phyloP scores from a whole-genome alignment of 1,140 invertebrate species.

The Aphis gossypii region DNA sequence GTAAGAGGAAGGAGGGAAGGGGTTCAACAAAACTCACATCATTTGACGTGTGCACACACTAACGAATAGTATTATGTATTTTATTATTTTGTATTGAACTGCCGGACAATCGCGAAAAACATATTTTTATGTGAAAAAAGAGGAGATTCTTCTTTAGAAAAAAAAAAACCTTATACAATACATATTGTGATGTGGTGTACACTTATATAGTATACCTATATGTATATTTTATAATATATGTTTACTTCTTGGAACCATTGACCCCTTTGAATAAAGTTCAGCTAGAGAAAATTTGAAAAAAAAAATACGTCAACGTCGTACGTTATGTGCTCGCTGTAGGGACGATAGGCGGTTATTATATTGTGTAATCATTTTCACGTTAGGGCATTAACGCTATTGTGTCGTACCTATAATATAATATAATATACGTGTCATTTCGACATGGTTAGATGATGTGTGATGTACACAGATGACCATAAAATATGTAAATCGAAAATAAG shows the following conservation, averaged over 20 bases:
- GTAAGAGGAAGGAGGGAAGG: too few relatives aligned
- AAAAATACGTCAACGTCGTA: neutral
- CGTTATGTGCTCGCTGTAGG: too few relatives aligned
- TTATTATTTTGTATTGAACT: neutral
- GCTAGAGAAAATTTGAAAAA: neutral
- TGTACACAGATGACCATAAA: neutral
- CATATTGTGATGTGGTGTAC: too few relatives aligned
- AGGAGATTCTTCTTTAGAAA: neutral
- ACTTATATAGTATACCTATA: too few relatives aligned
- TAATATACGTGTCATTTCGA: neutral
- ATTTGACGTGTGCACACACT: neutral
- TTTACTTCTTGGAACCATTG: neutral
- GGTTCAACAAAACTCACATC: neutral
- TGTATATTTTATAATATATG: neutral
- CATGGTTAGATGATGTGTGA: neutral
- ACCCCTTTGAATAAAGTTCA: neutral
- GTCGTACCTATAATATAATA: neutral
- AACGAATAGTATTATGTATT: neutral
- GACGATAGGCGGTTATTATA: neutral
- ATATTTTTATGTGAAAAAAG: neutral
- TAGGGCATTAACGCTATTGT: neutral
- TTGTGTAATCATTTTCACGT: neutral
- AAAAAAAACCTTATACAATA: neutral
- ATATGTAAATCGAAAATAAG: neutral
- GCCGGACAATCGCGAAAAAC: neutral